Evolutionary conservation across 2,797 vertebrate species (phyloP), one percentile per base, ranked within the genome.

Genomic region (Coregonus sp.): DNA sequence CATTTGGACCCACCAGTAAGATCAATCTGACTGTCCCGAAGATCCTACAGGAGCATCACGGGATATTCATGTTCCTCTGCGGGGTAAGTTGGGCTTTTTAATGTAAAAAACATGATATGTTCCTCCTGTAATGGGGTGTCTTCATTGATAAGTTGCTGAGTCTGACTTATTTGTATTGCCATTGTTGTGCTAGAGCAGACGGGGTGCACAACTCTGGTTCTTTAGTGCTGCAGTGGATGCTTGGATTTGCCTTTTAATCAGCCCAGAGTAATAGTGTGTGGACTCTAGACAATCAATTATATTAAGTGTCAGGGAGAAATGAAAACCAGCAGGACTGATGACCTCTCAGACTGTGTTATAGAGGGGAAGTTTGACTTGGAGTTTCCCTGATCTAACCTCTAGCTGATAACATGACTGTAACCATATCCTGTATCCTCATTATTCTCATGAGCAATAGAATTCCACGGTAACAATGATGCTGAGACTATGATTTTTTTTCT

Each of bases 51-150:
- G 98, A 99, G 82, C 96, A 99, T 88, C 96, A 93, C 1, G 98
- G 98, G 75, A 96, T 96, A 87, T 99, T 99, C 92, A 96, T 97
- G 94, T 99, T 99, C 90, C 97, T 99, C 81, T 99, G 98, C 89
- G 97, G 95, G 91, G 98, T 99, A 88, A 90, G 90, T 85, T 15
- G 16, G 35, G 18, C 18, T 3, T 47, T 47, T 47, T 6, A 40
- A 40, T 40, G 37, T 40, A 9, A 7, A 40, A 40, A 2, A 2
- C 0, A 9, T 47, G 40, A 47, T 2, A 1, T 11, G 40, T 47
- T 47, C 40, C 40, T 47, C 2, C 40, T 47, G 40, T 0, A 47
- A 47, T 47, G 9, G 40, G 2, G 9, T 47, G 40, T 11, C 40
- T 47, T 47, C 40, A 47, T 47, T 47, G 9, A 47, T 11, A 47